Conservation (phyloP, 2,797 vertebrate genomes). For the Brachyrhaphis roseni region DNA sequence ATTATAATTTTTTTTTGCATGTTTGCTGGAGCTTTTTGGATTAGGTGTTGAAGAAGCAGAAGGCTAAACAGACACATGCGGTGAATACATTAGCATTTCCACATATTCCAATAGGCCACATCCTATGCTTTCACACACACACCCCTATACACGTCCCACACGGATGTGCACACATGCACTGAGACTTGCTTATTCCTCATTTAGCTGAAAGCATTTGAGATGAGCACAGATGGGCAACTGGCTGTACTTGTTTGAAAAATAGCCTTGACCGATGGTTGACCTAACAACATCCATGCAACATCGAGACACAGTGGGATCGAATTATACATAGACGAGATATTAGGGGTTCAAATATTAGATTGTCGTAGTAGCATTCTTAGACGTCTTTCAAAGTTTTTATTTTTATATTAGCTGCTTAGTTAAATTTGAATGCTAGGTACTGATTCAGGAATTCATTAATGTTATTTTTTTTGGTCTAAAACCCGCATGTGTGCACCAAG, state of each 20-base stretch:
- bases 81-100: slow-evolving; percentile 60
- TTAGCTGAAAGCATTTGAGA: slow-evolving; percentile 20
- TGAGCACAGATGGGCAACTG: slow-evolving; percentile 10
- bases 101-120: slow-evolving; percentile 24
- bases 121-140: slow-evolving; percentile 16
- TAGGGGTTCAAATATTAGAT: not conserved
- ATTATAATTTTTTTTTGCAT: not conserved
- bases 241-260: slow-evolving; percentile 25
- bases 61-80: slow-evolving; percentile 37
- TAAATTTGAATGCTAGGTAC: not conserved
- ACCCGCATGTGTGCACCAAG: not conserved
- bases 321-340: not conserved
- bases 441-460: not conserved
- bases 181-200: slow-evolving; percentile 20
- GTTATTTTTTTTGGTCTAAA: not conserved
- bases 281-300: slow-evolving; percentile 17
- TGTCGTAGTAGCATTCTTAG: not conserved
- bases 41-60: slow-evolving; percentile 30
- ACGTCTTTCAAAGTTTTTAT: not conserved
- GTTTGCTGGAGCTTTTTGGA: slow-evolving; percentile 8
- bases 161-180: slow-evolving; percentile 10
- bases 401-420: no score
- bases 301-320: not conserved
- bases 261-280: slow-evolving; percentile 18
- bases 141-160: slow-evolving; percentile 7